These are phyloP conservation scores for Drosophila sechellia DNA, from an alignment of 1,140 invertebrate genomes.

Conservation along the genomic window DNA sequence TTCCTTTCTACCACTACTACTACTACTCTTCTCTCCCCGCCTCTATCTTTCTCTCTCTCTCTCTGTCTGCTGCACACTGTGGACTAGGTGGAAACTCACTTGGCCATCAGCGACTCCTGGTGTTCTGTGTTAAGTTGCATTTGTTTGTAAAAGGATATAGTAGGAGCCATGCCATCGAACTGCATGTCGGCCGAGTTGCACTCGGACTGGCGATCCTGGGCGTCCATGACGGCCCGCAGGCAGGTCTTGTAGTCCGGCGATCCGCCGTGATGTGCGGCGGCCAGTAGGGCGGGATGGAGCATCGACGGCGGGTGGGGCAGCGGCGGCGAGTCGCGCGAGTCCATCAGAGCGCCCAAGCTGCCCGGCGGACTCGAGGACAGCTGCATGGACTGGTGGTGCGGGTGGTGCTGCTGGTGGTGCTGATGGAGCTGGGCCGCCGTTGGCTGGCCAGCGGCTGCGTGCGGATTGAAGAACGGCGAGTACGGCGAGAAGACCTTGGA, in stretches of 20 bases:
- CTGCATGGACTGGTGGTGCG: constrained; percentile 83
- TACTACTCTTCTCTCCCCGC: not conserved
- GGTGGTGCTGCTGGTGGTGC: constrained; percentile 64
- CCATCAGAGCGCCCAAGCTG: constrained; percentile 87
- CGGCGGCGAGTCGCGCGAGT: constrained; percentile 91
- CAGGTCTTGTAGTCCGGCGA: constrained; percentile 91
- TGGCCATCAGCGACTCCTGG: constrained; percentile 65
- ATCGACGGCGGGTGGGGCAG: constrained; percentile 92
- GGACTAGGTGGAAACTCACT: constrained; percentile 73
- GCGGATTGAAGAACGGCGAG: constrained; percentile 92
- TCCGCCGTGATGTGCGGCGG: constrained; percentile 90
- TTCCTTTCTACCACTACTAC: not conserved
- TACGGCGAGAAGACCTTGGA: constrained; percentile 96
- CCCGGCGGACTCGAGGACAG: constrained; percentile 86
- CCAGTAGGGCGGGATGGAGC: constrained; percentile 91
- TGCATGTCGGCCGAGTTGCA: constrained; percentile 94
- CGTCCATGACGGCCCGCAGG: constrained; percentile 89
- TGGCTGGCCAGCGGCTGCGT: constrained; percentile 80
- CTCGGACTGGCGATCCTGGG: constrained; percentile 93
- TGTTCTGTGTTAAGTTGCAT: constrained; percentile 65
- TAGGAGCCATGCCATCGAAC: constrained; percentile 95
- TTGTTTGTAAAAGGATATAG: constrained; percentile 95
- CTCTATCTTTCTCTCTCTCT: not conserved
- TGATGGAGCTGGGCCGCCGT: constrained; percentile 84
- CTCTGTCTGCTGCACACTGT: constrained; percentile 15